Conservation (phyloP, 2,113 vertebrate genomes). For the Phalacrocorax aristotelis region DNA sequence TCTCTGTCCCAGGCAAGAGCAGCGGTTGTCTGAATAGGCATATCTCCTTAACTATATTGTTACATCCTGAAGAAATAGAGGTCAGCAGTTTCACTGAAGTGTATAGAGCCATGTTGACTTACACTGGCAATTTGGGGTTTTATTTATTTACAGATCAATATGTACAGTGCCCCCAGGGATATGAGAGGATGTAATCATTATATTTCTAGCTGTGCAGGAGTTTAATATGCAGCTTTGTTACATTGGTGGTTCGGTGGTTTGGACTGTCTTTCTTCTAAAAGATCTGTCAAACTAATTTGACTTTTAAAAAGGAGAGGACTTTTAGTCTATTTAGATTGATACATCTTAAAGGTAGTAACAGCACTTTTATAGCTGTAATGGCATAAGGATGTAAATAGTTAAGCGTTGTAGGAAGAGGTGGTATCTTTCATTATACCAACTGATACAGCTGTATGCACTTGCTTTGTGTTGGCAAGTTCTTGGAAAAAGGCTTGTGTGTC, state of each 20-base stretch:
- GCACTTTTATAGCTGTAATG: not conserved
- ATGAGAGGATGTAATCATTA: not conserved
- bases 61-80: not conserved
- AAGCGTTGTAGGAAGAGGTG: not conserved
- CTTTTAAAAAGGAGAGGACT: not conserved
- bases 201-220: not conserved
- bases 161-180: not conserved
- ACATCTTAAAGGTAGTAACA: not conserved
- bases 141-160: not conserved
- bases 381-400: not conserved
- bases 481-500: not conserved
- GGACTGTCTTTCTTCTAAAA: not conserved
- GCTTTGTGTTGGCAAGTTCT: not conserved
- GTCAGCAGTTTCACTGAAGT: not conserved
- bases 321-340: not conserved
- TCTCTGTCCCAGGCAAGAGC: not conserved
- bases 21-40: not conserved
- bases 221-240: not conserved
- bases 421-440: not conserved
- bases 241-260: not conserved
- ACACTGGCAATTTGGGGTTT: fast-evolving
- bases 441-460: fast-evolving
- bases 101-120: not conserved
- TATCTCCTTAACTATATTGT: not conserved
- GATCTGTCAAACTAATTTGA: not conserved